These are phyloP conservation scores for Ennomos erosarius DNA, from an alignment of 2,888 invertebrate species.

Conservation along the genomic window DNA sequence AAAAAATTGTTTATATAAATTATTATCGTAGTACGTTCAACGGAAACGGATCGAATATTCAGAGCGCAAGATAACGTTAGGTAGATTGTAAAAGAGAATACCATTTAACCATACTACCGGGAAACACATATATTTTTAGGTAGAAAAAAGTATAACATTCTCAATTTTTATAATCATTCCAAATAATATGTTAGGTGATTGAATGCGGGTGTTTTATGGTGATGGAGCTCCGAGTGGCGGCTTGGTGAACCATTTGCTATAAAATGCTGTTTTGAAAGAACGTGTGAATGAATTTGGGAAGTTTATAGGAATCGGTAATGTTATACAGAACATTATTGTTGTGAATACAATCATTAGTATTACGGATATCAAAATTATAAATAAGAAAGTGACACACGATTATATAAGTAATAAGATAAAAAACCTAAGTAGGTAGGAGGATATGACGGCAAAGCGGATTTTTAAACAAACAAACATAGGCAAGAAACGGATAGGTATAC, in stretches of 20 bases:
- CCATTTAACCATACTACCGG: no score
- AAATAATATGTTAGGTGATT: constrained; percentile 47
- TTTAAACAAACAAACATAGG: not conserved
- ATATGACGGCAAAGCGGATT: not conserved
- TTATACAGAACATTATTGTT: constrained; percentile 18
- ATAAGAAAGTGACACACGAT: no score
- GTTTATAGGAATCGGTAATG: constrained; percentile 36
- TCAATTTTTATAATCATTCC: constrained; percentile 40
- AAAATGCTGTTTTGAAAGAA: constrained; percentile 42
- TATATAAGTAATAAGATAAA: no score
- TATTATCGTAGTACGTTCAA: no score
- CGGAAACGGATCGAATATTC: no score
- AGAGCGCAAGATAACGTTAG: not conserved
- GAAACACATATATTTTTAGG: not conserved
- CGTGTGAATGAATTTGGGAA: constrained; percentile 39
- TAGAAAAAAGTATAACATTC: constrained; percentile 28
- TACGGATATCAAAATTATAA: no score
- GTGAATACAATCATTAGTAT: no score
- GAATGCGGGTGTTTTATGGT: constrained; percentile 45
- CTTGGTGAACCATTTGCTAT: constrained; percentile 59
- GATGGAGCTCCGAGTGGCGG: constrained; percentile 74
- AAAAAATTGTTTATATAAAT: no score
- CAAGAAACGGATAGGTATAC: constrained; percentile 12
- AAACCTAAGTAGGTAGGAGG: no score
- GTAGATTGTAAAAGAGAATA: no score